These are phyloP conservation scores for Pogoniulus pusillus DNA, from an alignment of 2,797 vertebrate genomes.

Conservation along the genomic window DNA sequence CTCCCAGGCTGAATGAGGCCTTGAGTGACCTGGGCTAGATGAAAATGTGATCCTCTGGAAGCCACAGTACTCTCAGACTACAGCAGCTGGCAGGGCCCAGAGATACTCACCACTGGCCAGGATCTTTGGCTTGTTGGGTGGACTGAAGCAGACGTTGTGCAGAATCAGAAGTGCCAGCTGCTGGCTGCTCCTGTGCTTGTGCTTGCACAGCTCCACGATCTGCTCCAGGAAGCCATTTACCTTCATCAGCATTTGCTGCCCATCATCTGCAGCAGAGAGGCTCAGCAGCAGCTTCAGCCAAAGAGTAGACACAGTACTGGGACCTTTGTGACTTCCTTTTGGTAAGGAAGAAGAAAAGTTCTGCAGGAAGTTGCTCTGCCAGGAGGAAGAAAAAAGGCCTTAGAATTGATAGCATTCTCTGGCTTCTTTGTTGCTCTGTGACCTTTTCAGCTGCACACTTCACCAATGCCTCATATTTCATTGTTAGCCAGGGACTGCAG, in stretches of 20 bases:
- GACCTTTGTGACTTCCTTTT: conserved; percentile 76
- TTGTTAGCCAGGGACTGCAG: background rate
- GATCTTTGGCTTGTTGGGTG: conserved; percentile 88
- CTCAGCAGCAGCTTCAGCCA: conserved; percentile 92
- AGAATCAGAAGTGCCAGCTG: conserved; percentile 83
- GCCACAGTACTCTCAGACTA: background rate
- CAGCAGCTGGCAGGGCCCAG: background rate
- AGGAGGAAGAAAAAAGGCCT: conserved; percentile 2
- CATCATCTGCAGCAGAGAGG: conserved; percentile 88
- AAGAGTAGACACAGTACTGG: conserved; percentile 70
- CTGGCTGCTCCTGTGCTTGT: conserved; percentile 71
- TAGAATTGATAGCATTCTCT: background rate
- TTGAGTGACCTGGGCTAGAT: no score
- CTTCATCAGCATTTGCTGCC: conserved; percentile 90
- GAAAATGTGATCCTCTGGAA: background rate
- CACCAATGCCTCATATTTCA: background rate
- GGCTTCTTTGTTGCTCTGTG: background rate
- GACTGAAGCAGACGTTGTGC: conserved; percentile 93
- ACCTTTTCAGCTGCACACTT: background rate
- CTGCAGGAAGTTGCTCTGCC: conserved; percentile 94
- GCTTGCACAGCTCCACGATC: conserved; percentile 84
- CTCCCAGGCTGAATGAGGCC: no score
- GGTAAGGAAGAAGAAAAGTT: conserved; percentile 84
- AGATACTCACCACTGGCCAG: conserved; percentile 85
- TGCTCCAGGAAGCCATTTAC: conserved; percentile 87